A percentile compares a stretch with the other conserved stretches of the same genome.
Evolutionary conservation across 2,888 invertebrate species (phyloP).

Genomic region (Diarsia brunnea): DNA sequence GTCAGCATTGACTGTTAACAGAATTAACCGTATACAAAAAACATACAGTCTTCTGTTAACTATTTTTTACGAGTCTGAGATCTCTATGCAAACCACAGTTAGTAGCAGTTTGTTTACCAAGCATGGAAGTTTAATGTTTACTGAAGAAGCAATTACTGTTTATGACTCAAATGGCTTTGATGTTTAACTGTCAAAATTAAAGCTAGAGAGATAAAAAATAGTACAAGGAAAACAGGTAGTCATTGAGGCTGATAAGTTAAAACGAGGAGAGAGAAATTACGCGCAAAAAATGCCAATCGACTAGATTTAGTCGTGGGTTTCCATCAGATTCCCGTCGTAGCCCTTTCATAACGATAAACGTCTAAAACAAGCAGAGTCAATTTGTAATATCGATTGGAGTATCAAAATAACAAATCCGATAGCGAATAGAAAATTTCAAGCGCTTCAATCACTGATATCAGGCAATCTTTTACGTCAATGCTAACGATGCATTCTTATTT

Average conservation of each 20-base stretch:
- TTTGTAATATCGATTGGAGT: constrained; percentile 14
- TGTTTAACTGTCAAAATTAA: constrained; percentile 28
- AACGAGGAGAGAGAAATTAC: not conserved
- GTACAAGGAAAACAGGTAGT: constrained; percentile 38
- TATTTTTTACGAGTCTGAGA: constrained; percentile 35
- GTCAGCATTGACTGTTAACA: constrained; percentile 39
- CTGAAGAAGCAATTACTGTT: constrained; percentile 50
- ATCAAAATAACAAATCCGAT: constrained; percentile 32
- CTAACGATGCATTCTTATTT: constrained; percentile 30
- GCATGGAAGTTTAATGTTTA: constrained; percentile 53
- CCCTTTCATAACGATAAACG: constrained; percentile 21
- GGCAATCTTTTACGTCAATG: constrained; percentile 49
- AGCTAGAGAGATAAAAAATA: constrained; percentile 34
- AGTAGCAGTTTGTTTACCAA: constrained; percentile 45
- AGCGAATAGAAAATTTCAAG: constrained; percentile 13
- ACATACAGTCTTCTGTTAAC: constrained; percentile 20
- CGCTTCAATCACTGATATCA: constrained; percentile 37
- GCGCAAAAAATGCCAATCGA: not conserved
- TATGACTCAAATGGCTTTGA: constrained; percentile 41
- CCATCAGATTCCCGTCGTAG: not conserved
- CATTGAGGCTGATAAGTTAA: constrained; percentile 14
- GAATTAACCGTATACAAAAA: constrained; percentile 26
- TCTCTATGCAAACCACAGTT: constrained; percentile 43
- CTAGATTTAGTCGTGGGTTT: constrained; percentile 4
- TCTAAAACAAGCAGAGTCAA: constrained; percentile 15